phyloP scores from a whole-genome alignment of 2,113 vertebrate species.

The Neotragus moschatus region DNA sequence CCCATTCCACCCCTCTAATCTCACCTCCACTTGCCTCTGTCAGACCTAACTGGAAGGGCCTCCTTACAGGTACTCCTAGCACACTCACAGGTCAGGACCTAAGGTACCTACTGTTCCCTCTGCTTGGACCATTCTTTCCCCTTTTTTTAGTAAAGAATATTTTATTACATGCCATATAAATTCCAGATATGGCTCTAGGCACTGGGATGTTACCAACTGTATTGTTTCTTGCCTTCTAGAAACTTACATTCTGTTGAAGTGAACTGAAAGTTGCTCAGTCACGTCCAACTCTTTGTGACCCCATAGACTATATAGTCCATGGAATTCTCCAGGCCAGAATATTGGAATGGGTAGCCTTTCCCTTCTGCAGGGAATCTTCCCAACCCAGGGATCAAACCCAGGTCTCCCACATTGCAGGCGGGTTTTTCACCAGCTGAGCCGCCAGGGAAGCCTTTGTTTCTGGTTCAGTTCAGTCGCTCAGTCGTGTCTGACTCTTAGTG shows the following conservation, averaged over 20 bases:
- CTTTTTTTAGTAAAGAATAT: not conserved
- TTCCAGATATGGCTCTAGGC: not conserved
- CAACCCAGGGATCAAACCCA: not conserved
- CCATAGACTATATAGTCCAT: not conserved
- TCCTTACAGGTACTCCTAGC: not conserved
- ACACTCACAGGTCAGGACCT: not conserved
- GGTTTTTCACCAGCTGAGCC: not conserved
- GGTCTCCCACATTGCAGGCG: not conserved
- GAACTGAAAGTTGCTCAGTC: not conserved
- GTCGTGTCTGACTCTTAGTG: fast-evolving
- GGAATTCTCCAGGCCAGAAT: not conserved
- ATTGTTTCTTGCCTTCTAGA: not conserved
- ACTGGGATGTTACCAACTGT: not conserved
- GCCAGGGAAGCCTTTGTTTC: not conserved
- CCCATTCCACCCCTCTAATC: not conserved
- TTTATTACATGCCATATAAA: not conserved
- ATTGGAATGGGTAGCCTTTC: not conserved
- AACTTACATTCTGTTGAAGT: not conserved
- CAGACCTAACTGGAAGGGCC: not conserved
- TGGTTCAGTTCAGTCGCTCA: not conserved
- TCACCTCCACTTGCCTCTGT: not conserved
- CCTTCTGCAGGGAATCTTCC: not conserved
- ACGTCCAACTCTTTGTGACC: not conserved
- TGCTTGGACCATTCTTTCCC: not conserved
- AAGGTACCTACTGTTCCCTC: not conserved